Evolutionary conservation across 1,140 invertebrate species (phyloP), one percentile per base, ranked within the genome.

Genomic region (Lasaia peninsularis): DNA sequence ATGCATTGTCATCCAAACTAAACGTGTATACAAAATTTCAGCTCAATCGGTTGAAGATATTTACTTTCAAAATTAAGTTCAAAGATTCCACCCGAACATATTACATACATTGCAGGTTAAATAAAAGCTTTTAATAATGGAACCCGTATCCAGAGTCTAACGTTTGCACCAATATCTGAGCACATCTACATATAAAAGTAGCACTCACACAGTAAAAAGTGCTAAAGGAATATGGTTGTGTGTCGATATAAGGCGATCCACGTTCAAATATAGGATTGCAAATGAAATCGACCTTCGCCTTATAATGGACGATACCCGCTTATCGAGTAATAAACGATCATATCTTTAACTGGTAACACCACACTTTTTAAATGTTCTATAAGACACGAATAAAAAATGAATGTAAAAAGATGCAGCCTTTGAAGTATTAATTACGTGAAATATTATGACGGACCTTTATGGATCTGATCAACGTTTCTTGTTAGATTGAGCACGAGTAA

Each of bases 271-370:
- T 64, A 70, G 67, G 70, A 73, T 73, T 66, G 69, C 70, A 76
- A 80, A 80, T 80, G 73, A 77, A 80, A 78, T 76, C 71, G 73
- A 78, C 75, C 74, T 80, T 75, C 70, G 66, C 65, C 62, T 65
- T 67, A 61, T 71, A 74, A 75, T 76, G 62, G 69, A 63, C 63
- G 58, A 53, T 67, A 61, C 58, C 60, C 59, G 65, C 71, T 74
- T 67, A 67, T 68, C 58, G 60, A 63, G 52, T 68, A 65, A 65
- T 67, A 65, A 67, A 68, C 64, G 68, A 64, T 65, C 58, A 24
- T 52, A 54, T 37, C 49, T 40, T 20, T 8, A 40, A 51, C 49
- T 51, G 49, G 49, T 14, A 51, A 51, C 49, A 51, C 49, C 11
- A 12, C 49, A 51, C 49, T 40, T 40, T 40, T 40, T 40, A 40